Evolutionary conservation across 2,113 vertebrate species (phyloP), one percentile per base, ranked within the genome.

Genomic region (Seriola rivoliana): DNA sequence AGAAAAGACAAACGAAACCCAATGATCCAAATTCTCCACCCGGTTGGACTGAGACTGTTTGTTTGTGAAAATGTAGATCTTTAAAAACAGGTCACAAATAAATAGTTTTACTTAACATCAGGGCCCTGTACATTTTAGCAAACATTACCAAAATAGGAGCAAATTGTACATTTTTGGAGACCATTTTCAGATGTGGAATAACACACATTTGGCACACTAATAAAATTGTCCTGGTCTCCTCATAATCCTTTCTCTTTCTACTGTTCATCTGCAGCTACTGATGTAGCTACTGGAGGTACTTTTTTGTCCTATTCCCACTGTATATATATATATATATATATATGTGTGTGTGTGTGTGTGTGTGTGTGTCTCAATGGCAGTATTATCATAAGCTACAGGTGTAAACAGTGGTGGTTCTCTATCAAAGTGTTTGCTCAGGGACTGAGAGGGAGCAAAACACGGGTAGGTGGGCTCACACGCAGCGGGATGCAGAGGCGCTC

Each of bases 361-460:
- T 75, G 16, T 25, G n/a, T 21, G 65, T 78, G 62, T 57, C 70
- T 75, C 77, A 79, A 23, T 72, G 64, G 34, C 25, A 25, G 75
- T 50, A 86, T 92, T 90, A 87, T 55, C 89, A 88, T 85, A 84
- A 88, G 66, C 89, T 73, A 82, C 87, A 86, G 85, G 78, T 89
- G 81, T 84, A 75, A 85, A 58, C 89, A 86, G 83, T 69, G 65
- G 91, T 88, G 78, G 80, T 86, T 82, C 85, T 86, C 78, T 75
- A 69, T 85, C 54, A 71, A 82, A 69, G 81, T 46, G 75, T 80
- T 75, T 73, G 69, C 85, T 82, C 32, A 65, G 80, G 71, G 72
- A 80, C 76, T 79, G 71, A 74, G 71, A 81, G 75, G 68, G 68
- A 84, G 55, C 54, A 72, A 25, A 77, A 69, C 70, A 12, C 19